Conservation (phyloP, 2,888 invertebrate genomes). For the Oasisia sp. region DNA sequence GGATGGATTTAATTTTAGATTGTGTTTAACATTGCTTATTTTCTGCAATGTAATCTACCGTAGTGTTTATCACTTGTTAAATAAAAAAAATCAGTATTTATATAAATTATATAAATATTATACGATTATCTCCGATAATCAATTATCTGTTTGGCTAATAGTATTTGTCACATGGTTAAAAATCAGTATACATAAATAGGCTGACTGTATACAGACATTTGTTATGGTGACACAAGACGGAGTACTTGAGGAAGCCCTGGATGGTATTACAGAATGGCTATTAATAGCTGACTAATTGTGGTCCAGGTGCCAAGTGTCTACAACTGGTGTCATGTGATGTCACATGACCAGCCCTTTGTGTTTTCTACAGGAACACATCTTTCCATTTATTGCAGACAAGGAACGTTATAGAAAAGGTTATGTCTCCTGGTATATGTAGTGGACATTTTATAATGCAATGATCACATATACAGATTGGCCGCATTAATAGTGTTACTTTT, state of each 20-base stretch:
- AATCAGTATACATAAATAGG: neutral
- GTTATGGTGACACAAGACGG: neutral
- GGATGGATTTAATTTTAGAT: too few species aligned
- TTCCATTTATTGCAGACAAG: neutral
- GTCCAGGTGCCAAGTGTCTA: neutral
- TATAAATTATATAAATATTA: too few species aligned
- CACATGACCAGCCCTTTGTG: neutral
- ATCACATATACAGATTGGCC: neutral
- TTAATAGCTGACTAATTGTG: slow-evolving; percentile 4
- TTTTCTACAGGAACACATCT: neutral
- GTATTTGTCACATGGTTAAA: too few species aligned
- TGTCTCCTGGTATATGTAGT: neutral
- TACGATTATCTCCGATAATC: neutral
- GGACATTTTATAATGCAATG: neutral
- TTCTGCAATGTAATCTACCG: too few species aligned
- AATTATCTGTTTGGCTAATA: neutral
- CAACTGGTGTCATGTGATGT: neutral
- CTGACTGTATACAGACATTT: neutral
- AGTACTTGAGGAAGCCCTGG: neutral
- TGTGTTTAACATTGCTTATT: too few species aligned
- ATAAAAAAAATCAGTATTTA: too few species aligned
- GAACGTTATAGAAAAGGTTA: neutral
- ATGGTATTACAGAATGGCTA: neutral
- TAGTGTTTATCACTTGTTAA: too few species aligned
- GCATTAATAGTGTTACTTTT: neutral